phyloP scores from a whole-genome alignment of 2,113 vertebrate genomes.

The Bubo blakistoni region DNA sequence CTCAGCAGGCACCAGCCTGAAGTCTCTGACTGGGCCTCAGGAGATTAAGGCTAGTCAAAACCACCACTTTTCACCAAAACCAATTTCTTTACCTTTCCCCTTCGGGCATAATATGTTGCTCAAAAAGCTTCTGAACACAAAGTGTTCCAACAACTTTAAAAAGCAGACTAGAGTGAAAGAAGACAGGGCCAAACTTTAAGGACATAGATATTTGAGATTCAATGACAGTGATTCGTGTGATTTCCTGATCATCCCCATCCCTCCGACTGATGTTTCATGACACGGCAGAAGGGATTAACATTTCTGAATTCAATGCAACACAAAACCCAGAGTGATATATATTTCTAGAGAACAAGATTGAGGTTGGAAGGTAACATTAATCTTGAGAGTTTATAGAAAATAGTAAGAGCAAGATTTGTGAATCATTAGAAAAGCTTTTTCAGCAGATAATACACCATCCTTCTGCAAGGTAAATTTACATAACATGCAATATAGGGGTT shows the following conservation, averaged over 20 bases:
- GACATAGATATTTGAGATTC: not conserved
- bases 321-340: not conserved
- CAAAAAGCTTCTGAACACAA: not conserved
- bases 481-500: not conserved
- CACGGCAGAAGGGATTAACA: not conserved
- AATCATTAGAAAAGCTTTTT: not conserved
- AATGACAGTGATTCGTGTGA: not conserved
- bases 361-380: not conserved
- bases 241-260: not conserved
- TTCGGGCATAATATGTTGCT: not conserved
- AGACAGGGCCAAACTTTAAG: not conserved
- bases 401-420: not conserved
- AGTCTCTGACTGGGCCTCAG: no score
- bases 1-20: not conserved
- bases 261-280: not conserved
- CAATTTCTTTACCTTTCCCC: not conserved
- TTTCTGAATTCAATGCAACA: not conserved
- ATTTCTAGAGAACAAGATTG: not conserved
- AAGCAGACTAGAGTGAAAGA: not conserved
- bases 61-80: not conserved
- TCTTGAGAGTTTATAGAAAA: not conserved
- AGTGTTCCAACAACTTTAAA: not conserved
- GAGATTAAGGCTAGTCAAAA: not conserved
- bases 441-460: not conserved
- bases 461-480: not conserved